phyloP scores from a whole-genome alignment of 2,888 invertebrate species.

The Himalopsyche japonica region DNA sequence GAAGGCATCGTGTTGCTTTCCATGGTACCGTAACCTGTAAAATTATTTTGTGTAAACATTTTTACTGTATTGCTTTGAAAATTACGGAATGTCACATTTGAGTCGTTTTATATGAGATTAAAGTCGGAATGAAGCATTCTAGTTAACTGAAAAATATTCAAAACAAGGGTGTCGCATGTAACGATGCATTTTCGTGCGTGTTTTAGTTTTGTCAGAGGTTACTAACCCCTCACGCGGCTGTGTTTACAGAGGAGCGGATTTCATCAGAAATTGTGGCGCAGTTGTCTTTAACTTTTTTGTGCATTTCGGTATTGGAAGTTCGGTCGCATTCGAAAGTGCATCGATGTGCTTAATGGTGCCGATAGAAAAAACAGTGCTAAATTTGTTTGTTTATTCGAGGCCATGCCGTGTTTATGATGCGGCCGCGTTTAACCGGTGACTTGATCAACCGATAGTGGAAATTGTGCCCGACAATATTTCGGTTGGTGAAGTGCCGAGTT shows the following conservation, averaged over 20 bases:
- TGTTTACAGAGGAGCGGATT: constrained; percentile 34
- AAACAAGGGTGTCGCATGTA: not conserved
- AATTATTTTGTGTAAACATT: not conserved
- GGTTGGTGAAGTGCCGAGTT: not conserved
- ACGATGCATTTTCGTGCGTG: constrained; percentile 14
- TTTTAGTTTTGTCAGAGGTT: constrained; percentile 33
- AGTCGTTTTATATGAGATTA: not conserved
- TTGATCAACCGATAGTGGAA: not conserved
- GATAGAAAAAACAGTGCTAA: not conserved
- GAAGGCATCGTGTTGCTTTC: not conserved
- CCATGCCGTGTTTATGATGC: constrained; percentile 3
- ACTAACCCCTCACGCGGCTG: constrained; percentile 36
- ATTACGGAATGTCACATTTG: not conserved
- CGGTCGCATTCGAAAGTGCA: not conserved
- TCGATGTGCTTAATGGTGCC: not conserved
- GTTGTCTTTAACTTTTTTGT: constrained; percentile 19
- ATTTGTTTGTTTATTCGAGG: not conserved
- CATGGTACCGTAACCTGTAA: not conserved
- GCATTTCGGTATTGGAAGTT: constrained; percentile 17
- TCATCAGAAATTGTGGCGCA: constrained; percentile 36
- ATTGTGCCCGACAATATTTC: not conserved
- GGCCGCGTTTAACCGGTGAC: not conserved
- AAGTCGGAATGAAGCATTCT: not conserved
- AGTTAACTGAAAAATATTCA: not conserved
- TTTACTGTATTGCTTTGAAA: not conserved